phyloP scores from a whole-genome alignment of 2,888 invertebrate genomes.

The Drosophila mimetica region DNA sequence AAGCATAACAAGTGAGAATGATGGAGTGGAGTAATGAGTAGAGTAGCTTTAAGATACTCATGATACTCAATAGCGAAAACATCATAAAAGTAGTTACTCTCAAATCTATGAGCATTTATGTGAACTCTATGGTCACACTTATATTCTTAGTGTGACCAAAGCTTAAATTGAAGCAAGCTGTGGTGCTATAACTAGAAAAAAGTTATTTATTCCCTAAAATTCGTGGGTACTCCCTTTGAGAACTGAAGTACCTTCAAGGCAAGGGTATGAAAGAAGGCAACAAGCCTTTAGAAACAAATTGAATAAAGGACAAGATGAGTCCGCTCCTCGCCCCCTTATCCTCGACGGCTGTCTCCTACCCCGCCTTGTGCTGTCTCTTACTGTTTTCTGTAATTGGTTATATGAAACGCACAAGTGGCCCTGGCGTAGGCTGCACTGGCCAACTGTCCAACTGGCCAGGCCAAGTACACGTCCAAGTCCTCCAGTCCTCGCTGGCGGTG shows the following conservation, averaged over 20 bases:
- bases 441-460: conserved; percentile 13
- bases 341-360: conserved; percentile 24
- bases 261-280: conserved; percentile 26
- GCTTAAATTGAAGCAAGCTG: neutral
- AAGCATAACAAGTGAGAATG: conserved; percentile 16
- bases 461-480: conserved; percentile 3
- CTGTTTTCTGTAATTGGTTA: conserved; percentile 74
- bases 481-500: conserved; percentile 8
- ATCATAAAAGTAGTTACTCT: neutral
- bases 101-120: too few relatives aligned
- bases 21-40: neutral
- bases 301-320: conserved; percentile 61
- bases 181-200: neutral
- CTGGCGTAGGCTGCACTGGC: conserved; percentile 35
- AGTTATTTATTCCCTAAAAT: neutral
- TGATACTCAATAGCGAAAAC: too few relatives aligned
- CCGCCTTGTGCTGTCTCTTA: conserved; percentile 29
- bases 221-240: neutral
- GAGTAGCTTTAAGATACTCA: neutral
- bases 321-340: conserved; percentile 19
- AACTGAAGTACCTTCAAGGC: neutral
- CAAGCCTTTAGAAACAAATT: conserved; percentile 64
- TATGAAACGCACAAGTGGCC: conserved; percentile 73
- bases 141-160: neutral
- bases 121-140: neutral